Conservation (phyloP, 2,888 invertebrate genomes). For the Thecocarcelia acutangulata region DNA sequence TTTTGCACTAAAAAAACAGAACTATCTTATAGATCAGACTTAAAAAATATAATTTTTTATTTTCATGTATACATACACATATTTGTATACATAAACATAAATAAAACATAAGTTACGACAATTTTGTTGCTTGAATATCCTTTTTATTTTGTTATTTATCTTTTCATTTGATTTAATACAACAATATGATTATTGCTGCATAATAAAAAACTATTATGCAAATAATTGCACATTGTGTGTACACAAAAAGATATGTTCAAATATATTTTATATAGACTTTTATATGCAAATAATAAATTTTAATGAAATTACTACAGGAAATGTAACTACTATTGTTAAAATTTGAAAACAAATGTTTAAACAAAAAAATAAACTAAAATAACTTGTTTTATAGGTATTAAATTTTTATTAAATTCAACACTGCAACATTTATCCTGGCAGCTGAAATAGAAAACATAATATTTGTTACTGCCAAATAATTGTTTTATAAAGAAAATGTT, state of each 20-base stretch:
- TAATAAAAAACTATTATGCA: slow-evolving; percentile 30
- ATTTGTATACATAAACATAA: too few relatives aligned
- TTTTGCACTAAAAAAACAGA: too few relatives aligned
- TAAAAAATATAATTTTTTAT: too few relatives aligned
- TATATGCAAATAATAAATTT: slow-evolving; percentile 37
- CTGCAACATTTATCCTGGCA: background rate
- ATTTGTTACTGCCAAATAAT: background rate
- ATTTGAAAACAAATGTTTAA: slow-evolving; percentile 15
- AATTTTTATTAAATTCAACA: slow-evolving; percentile 26
- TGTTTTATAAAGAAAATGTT: background rate
- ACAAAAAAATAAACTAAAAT: slow-evolving; percentile 43
- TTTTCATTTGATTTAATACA: slow-evolving; percentile 34
- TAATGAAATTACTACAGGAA: slow-evolving; percentile 37
- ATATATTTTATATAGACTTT: slow-evolving; percentile 7
- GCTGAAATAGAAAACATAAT: background rate
- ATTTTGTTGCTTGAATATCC: slow-evolving; percentile 3
- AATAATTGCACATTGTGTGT: slow-evolving; percentile 44
- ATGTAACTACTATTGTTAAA: slow-evolving; percentile 36
- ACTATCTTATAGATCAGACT: too few relatives aligned
- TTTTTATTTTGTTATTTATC: slow-evolving; percentile 1
- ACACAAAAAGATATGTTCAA: slow-evolving; percentile 14
- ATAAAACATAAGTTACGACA: too few relatives aligned
- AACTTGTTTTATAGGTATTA: slow-evolving; percentile 23
- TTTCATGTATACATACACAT: too few relatives aligned
- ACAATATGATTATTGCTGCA: slow-evolving; percentile 38